phyloP scores from a whole-genome alignment of 2,113 vertebrate species.

The Orthonyx spaldingii region DNA sequence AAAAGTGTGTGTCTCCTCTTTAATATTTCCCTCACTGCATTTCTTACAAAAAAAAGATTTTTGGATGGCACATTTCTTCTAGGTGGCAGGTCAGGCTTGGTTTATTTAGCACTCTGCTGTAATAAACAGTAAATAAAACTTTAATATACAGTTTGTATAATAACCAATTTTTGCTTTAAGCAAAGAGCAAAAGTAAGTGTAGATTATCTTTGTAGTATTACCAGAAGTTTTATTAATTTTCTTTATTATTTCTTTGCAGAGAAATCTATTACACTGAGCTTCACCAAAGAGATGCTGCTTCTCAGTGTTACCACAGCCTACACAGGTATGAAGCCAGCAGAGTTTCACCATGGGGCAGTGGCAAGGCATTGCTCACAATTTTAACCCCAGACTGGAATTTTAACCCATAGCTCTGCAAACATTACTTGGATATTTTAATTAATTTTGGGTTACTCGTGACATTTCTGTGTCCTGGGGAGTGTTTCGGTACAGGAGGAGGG shows the following conservation, averaged over 20 bases:
- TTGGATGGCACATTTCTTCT: background rate
- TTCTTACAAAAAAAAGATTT: background rate
- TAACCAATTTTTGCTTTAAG: background rate
- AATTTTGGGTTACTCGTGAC: background rate
- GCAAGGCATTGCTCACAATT: background rate
- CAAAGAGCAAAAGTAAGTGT: background rate
- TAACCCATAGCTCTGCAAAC: background rate
- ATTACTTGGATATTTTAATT: background rate
- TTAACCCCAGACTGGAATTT: background rate
- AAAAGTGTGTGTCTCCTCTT: background rate
- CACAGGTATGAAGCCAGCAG: conserved; percentile 77
- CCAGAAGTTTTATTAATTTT: background rate
- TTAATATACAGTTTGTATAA: background rate
- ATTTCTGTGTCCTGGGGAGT: background rate
- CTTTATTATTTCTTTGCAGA: conserved; percentile 68
- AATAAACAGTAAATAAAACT: background rate
- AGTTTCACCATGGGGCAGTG: background rate
- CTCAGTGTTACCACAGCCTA: conserved; percentile 89
- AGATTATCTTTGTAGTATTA: background rate
- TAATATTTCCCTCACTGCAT: background rate
- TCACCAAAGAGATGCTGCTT: conserved; percentile 91
- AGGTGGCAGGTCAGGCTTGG: background rate
- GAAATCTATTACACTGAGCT: conserved; percentile 81
- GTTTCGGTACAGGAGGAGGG: background rate
- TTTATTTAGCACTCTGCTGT: background rate